Percentiles rank a stretch among this genome's conserved stretches.
Evolutionary conservation across 2,113 vertebrate genomes (phyloP).

Genomic region (Propithecus coquereli): DNA sequence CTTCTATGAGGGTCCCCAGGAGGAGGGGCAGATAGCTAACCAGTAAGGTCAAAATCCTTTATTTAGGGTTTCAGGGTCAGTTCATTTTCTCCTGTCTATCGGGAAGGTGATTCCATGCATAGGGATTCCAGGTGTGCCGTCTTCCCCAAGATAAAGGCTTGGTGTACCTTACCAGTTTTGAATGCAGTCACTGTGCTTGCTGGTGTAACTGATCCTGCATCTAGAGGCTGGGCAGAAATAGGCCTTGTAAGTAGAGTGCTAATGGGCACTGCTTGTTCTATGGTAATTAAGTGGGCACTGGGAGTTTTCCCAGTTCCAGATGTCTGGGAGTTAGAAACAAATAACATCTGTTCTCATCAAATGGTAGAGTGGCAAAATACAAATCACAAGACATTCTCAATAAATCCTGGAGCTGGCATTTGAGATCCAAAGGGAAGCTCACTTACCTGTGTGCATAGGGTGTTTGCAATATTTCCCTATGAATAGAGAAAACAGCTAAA

Average conservation of each 20-base stretch:
- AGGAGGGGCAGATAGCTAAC: background rate
- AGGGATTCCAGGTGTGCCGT: background rate
- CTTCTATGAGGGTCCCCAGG: background rate
- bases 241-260: slow-evolving; percentile 50
- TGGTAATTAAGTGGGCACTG: slow-evolving; percentile 68
- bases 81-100: background rate
- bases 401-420: slow-evolving; percentile 56
- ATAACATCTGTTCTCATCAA: slow-evolving; percentile 77
- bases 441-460: background rate
- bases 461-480: background rate
- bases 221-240: slow-evolving; percentile 10
- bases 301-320: slow-evolving; percentile 70
- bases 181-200: background rate
- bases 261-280: slow-evolving; percentile 56
- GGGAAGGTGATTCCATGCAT: background rate
- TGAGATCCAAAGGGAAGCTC: slow-evolving; percentile 3
- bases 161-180: background rate
- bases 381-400: slow-evolving; percentile 68
- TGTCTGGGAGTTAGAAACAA: slow-evolving; percentile 66
- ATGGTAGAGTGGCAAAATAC: slow-evolving; percentile 67
- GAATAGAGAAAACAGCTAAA: background rate
- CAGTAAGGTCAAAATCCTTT: background rate
- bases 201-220: background rate
- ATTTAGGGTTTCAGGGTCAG: background rate
- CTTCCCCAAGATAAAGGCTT: background rate